phyloP scores from a whole-genome alignment of 30 jellyfish, hydroid and myxozoan species.

The Nemopilema nomurai region DNA sequence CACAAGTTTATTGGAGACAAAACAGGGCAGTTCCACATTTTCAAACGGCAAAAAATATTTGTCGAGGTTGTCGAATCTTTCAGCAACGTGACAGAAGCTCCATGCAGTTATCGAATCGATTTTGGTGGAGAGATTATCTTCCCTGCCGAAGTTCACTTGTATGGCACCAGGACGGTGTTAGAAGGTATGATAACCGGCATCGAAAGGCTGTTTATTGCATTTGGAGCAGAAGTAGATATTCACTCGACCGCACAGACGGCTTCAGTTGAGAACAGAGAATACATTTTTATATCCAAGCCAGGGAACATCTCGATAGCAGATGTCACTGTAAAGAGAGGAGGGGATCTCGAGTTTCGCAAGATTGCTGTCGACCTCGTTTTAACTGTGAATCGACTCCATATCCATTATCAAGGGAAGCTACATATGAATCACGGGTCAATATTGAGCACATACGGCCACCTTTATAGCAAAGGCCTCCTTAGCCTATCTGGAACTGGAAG shows the following conservation, averaged over 20 bases:
- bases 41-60: conserved; percentile 65
- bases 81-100: conserved; percentile 63
- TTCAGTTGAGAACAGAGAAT: conserved; percentile 27
- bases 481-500: conserved; percentile 38
- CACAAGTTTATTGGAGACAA: conserved; percentile 67
- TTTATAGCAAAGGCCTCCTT: conserved; percentile 54
- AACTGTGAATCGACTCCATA: conserved; percentile 26
- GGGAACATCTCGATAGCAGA: conserved; percentile 59
- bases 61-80: conserved; percentile 67
- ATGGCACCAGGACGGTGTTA: conserved; percentile 58
- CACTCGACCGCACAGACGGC: conserved; percentile 71
- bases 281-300: conserved; percentile 46
- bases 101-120: conserved; percentile 59
- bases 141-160: conserved; percentile 69
- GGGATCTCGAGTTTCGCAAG: conserved; percentile 49
- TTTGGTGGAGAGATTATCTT: conserved; percentile 59
- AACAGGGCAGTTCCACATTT: conserved; percentile 70
- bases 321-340: conserved; percentile 44
- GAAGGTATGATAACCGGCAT: conserved; percentile 63
- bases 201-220: conserved; percentile 35
- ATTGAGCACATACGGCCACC: conserved; percentile 48
- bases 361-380: conserved; percentile 23
- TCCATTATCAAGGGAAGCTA: conserved; percentile 62
- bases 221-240: conserved; percentile 62
- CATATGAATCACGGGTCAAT: conserved; percentile 56